Conservation (phyloP, 1,140 invertebrate genomes). For the Harpegnathos saltator region DNA sequence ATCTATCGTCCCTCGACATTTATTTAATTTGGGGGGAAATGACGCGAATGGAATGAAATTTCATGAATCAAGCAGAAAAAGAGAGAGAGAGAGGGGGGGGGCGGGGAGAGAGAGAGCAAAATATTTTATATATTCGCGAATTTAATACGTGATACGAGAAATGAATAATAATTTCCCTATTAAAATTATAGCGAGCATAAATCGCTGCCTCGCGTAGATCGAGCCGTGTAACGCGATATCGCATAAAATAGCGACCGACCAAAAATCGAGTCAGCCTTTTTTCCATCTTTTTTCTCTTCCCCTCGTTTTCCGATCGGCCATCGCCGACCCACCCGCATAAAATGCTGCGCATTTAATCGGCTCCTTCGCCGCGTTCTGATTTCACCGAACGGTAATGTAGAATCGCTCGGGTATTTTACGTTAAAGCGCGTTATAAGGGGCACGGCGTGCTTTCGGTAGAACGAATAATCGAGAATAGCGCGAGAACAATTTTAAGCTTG, state of each 20-base stretch:
- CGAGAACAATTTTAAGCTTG: conserved; percentile 51
- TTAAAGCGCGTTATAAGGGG: conserved; percentile 19
- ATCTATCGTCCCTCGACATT: neutral
- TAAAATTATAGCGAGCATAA: conserved; percentile 12
- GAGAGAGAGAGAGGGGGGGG: no score
- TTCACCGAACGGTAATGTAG: neutral
- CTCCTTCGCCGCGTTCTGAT: neutral
- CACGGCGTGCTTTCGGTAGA: neutral
- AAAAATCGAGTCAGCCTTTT: neutral
- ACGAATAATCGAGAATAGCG: conserved; percentile 41
- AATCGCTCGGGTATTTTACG: neutral
- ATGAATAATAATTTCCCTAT: conserved; percentile 14
- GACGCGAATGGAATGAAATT: neutral
- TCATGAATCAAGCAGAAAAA: neutral
- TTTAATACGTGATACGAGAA: neutral
- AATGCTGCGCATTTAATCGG: neutral
- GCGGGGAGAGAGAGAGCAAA: no score
- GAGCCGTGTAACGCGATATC: neutral
- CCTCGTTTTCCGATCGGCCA: neutral
- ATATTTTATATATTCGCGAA: conserved; percentile 8
- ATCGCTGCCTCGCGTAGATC: neutral
- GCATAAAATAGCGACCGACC: neutral
- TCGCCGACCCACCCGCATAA: conserved; percentile 1
- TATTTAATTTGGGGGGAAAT: conserved; percentile 1
- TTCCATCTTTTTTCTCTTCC: no score